A percentile compares a stretch with the other conserved stretches of the same genome.
Conservation (phyloP, 2,797 vertebrate genomes). For the Tapirus indicus region DNA sequence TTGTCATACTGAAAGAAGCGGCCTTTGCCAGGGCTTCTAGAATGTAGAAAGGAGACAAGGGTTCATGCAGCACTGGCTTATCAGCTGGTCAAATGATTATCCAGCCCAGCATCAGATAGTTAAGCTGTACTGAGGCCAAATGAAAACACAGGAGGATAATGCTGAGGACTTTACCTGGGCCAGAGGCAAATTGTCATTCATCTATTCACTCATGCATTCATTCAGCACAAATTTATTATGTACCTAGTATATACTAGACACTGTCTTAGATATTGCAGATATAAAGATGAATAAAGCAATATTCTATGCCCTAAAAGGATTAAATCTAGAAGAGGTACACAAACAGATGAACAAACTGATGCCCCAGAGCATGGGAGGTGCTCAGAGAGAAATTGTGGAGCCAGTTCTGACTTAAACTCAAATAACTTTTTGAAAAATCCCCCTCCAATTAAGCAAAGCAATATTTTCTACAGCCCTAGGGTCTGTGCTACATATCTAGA, state of each 20-base stretch:
- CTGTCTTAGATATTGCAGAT: not conserved
- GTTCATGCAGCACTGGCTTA: not conserved
- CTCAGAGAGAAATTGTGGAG: not conserved
- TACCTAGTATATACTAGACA: not conserved
- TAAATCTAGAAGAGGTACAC: not conserved
- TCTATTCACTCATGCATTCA: not conserved
- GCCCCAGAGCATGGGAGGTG: not conserved
- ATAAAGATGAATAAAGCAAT: constrained; percentile 3
- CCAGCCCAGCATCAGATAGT: not conserved
- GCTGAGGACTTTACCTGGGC: not conserved
- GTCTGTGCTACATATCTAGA: not conserved
- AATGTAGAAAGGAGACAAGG: not conserved
- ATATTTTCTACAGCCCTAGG: not conserved
- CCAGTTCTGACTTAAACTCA: constrained; percentile 10
- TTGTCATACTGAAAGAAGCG: not conserved
- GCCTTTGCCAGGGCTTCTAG: not conserved
- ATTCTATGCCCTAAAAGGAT: not conserved
- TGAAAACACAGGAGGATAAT: not conserved
- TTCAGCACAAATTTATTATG: constrained; percentile 6
- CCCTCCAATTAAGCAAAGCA: not conserved
- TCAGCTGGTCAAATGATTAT: not conserved
- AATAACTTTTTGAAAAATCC: constrained; percentile 10
- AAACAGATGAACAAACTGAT: constrained; percentile 10
- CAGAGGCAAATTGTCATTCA: not conserved
- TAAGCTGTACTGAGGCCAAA: not conserved